Evolutionary conservation across 2,113 vertebrate species (phyloP), one percentile per base, ranked within the genome.

Genomic region (Tor tambroides): DNA sequence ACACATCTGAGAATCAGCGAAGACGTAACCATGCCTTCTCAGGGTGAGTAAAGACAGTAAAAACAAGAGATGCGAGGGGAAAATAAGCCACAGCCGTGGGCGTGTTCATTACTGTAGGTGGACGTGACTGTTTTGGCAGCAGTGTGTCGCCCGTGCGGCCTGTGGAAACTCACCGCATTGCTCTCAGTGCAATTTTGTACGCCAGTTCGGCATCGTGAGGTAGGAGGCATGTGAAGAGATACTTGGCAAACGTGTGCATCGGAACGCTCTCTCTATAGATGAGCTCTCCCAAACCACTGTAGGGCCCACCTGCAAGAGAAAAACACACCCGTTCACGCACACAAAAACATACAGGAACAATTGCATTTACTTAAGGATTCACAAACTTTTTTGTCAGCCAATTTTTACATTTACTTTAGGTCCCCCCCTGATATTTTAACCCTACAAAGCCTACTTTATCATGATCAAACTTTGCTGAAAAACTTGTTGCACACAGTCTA

Each of bases 191-290:
- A 96, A 96, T 96, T 95, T 95, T 98, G 95, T 99, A 99, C 93
- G 98, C 97, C 95, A 99, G 90, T 92, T 99, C 97, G 94, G 96
- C 96, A 95, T 99, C 97, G 72, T 98, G 97, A 99, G 97, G 97
- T 98, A 99, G 98, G 95, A 99, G 97, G 92, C 94, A 97, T 92
- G 97, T 97, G 96, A 99, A 99, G 38, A 99, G 97, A 96, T 97
- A 98, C 96, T 99, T 99, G 98, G 98, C 98, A 95, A 97, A 99
- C 21, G 98, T 99, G 96, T 99, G 98, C 98, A 99, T 99, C 92
- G 98, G 98, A 95, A 99, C 97, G 0, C 98, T 99, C 94, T 99
- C 98, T 95, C 98, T 96, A 94, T 98, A 97, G 87, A 97, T 94
- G 17, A 98, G 91, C 94, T 99, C 97, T 17, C 98, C 98, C 91